Base-by-base conservation (phyloP, 2,888 invertebrate species). In the Drosophila incognita region DNA sequence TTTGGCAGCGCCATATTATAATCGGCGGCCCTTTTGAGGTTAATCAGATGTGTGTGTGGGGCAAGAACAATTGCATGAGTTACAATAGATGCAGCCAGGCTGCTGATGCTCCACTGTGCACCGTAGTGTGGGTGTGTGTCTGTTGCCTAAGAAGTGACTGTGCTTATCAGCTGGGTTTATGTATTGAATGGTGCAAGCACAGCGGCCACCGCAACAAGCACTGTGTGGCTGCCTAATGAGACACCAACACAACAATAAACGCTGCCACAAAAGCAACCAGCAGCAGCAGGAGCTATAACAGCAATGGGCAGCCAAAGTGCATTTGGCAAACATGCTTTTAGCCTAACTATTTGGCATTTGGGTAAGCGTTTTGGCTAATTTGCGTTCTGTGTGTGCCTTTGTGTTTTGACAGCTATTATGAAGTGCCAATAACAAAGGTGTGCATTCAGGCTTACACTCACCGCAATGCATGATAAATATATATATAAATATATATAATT, bases 341-440 rank as follows among this genome's bases (percentile, higher is more conserved):
- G 51, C 59, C 27, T 56, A 66, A 51, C 62, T 66, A 69, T 58
- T 63, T 57, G 56, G 53, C 69, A 76, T 61, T 57, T 65, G 59
- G 71, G 60, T 61, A 68, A 68, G 64, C 75, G 53, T 69, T 74
- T 75, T 74, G 62, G 68, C 73, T 70, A 81, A 81, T 81, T 79
- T 75, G 60, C 48, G 58, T 62, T 53, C 48, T 59, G 57, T 51
- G 63, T 35, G 56, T 42, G 52, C 38, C 36, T 48, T 48, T 66
- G 51, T 66, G 33, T 73, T 48, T 42, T 52, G 74, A 29, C 61
- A 33, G 69, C 63, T 68, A 74, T 87, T 81, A 87, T 85, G 81
- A 84, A 85, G 79, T 87, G 82, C 68, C 68, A 79, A 70, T 70
- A 70, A 64, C 67, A 62, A 68, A 49, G 61, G 11, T 31, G 65